Percentiles rank a stretch among this genome's conserved stretches.
These are phyloP conservation scores for Habrosyne pyritoides DNA, from an alignment of 2,888 invertebrate species.

Conservation along the genomic window DNA sequence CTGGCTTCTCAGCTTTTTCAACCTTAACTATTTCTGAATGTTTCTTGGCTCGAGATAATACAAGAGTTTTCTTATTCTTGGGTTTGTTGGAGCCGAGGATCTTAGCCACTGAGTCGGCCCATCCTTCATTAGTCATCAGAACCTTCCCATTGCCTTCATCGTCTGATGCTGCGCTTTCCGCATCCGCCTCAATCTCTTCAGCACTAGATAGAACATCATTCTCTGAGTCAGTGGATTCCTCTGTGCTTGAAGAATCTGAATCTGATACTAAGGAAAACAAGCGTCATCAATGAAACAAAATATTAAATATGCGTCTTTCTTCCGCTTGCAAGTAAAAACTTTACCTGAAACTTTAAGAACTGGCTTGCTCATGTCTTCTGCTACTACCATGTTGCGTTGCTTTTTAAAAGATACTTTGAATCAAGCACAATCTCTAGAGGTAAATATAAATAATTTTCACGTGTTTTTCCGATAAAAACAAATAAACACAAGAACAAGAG, in stretches of 20 bases:
- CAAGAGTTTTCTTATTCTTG: conserved; percentile 88
- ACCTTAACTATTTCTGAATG: conserved; percentile 80
- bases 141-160: conserved; percentile 35
- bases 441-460: too few species aligned
- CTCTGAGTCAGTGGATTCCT: conserved; percentile 34
- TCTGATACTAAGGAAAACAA: conserved; percentile 54
- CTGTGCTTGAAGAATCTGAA: conserved; percentile 55
- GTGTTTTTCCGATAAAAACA: neutral
- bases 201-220: conserved; percentile 33
- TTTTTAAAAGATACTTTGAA: neutral
- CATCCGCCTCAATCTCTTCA: conserved; percentile 37
- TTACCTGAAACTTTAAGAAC: conserved; percentile 62
- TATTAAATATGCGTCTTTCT: too few species aligned
- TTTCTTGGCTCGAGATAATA: conserved; percentile 92
- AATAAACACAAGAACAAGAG: neutral
- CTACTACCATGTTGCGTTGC: conserved; percentile 52
- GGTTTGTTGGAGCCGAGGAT: conserved; percentile 90
- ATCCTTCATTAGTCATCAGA: conserved; percentile 85
- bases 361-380: conserved; percentile 57
- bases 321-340: conserved; percentile 19
- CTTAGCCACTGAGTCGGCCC: conserved; percentile 93
- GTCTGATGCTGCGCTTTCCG: conserved; percentile 27
- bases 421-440: too few species aligned
- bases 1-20: conserved; percentile 72
- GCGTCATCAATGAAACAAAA: neutral